Conservation (phyloP, 2,797 vertebrate genomes). For the Parauchenoglanis ngamensis region DNA sequence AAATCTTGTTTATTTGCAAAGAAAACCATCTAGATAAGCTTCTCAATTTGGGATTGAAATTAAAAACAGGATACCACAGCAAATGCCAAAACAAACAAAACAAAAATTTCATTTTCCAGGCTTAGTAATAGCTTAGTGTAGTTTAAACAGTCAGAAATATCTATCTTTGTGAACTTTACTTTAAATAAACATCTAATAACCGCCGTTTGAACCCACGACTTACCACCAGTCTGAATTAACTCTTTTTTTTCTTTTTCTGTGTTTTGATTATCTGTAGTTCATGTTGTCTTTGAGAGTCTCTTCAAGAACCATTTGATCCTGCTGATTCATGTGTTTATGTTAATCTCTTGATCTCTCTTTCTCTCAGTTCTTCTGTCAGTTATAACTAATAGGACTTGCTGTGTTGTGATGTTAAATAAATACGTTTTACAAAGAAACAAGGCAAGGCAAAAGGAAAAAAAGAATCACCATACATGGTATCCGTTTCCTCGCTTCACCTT, state of each 20-base stretch:
- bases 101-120: background rate
- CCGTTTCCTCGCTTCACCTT: background rate
- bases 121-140: too few relatives aligned
- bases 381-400: conserved; percentile 25
- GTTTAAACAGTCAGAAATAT: background rate
- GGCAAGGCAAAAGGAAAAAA: background rate
- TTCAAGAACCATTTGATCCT: conserved; percentile 33
- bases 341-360: conserved; percentile 24
- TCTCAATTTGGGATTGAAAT: background rate
- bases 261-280: conserved; percentile 36
- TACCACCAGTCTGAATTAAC: background rate
- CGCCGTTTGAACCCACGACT: conserved; percentile 11
- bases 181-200: background rate
- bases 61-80: background rate
- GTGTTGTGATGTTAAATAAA: conserved; percentile 28
- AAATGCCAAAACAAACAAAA: background rate
- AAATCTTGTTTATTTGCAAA: background rate
- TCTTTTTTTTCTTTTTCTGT: conserved; percentile 1
- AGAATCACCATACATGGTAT: background rate
- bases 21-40: background rate
- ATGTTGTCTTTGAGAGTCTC: conserved; percentile 36
- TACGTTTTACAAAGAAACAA: conserved; percentile 5
- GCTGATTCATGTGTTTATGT: conserved; percentile 41
- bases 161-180: background rate
- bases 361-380: background rate